phyloP scores from a whole-genome alignment of 1,140 invertebrate species.

The Apis florea region DNA sequence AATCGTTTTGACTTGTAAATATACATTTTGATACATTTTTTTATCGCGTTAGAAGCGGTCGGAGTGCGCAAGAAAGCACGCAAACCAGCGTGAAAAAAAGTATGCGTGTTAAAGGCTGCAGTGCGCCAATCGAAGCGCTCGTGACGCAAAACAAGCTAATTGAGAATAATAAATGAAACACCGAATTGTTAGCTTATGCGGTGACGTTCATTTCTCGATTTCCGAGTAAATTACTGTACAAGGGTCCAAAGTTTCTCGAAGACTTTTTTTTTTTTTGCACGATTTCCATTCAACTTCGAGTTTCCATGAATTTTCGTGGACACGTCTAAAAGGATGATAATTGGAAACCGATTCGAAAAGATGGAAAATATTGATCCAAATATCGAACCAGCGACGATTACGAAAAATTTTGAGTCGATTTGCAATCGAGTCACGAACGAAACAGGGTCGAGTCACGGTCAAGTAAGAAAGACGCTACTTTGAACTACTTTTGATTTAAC shows the following conservation, averaged over 20 bases:
- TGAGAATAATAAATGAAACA: background rate
- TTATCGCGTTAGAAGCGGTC: background rate
- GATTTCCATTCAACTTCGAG: too few species aligned
- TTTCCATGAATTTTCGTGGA: too few species aligned
- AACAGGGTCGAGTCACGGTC: background rate
- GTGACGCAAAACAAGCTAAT: conserved; percentile 15
- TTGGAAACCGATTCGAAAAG: too few species aligned
- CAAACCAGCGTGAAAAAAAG: background rate
- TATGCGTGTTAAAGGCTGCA: background rate
- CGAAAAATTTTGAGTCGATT: background rate
- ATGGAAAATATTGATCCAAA: too few species aligned
- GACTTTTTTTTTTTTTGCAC: too few species aligned
- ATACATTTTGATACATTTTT: too few species aligned
- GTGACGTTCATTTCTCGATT: background rate
- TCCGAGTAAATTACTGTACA: background rate
- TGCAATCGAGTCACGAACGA: background rate
- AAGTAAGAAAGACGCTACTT: background rate
- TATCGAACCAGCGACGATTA: background rate
- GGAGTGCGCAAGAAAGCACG: too few species aligned
- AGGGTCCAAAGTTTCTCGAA: conserved; percentile 3
- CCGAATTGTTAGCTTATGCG: background rate
- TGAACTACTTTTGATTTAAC: background rate
- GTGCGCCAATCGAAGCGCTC: too few species aligned
- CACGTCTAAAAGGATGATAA: too few species aligned
- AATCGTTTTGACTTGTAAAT: too few species aligned